Base-by-base conservation (phyloP, 2,888 invertebrate species). In the Branchellion lobata region DNA sequence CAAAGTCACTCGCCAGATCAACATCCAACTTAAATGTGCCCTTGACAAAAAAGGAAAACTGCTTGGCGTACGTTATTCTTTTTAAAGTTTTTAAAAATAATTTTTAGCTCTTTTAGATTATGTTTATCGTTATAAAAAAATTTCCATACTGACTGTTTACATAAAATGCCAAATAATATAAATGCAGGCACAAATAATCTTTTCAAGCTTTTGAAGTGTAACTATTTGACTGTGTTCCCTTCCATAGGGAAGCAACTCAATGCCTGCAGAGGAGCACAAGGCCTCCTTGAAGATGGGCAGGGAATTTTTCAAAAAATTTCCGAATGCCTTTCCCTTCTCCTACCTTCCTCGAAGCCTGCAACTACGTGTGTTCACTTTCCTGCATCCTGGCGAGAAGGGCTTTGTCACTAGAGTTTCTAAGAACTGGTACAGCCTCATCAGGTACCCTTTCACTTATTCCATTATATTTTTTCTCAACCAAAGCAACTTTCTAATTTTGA, bases 301-400 rank as follows among this genome's bases (percentile, higher is more conserved):
- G 21, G 79, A 79, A 33, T 40, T 73, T 40, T 36, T 71, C 65
- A 71, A 47, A 14, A 11, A n/a, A n/a, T 33, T 24, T 33, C 79
- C 81, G 11, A 53, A 81, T 3, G 36, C 69, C 65, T 86, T 86
- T 81, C 86, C 86, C 24, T 85, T 87, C 81, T 80, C 84, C 68
- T 80, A 82, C 34, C 82, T 87, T 36, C 86, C 87, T 24, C 81
- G 82, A 51, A 85, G 85, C 75, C 86, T 85, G 81, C 85, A 86
- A 82, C 80, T 86, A 27, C 86, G 85, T 79, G 83, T 87, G 27
- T 87, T 87, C 81, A 83, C 85, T 8, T 86, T 84, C 73, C 83
- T 87, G 31, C 81, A 81, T 40, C 84, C 84, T 24, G 82, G 83
- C 65, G 86, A 86, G 36, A 85, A 86, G 80, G 86, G 86, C 2